Base-by-base conservation (phyloP, 1,140 invertebrate species). In the Rhysida immarginata region DNA sequence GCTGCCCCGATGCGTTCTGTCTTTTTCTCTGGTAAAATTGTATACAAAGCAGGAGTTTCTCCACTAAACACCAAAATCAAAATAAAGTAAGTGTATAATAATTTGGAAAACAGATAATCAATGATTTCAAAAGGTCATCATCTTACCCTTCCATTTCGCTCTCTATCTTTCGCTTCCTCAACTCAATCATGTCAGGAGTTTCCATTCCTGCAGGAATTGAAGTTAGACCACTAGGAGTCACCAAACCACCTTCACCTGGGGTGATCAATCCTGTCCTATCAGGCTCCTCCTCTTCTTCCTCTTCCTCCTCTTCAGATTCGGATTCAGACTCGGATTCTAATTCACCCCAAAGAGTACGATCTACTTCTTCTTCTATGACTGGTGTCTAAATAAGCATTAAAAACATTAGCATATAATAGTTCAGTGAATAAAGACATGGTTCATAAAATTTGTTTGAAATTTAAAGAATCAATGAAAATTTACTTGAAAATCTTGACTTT, bases 101-200 rank as follows among this genome's bases (percentile, higher is more conserved):
- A 26, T 16, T 35, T 35, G 29, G 16, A 35, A 35, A 8, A 35
- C n/a, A n/a, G n/a, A n/a, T n/a, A n/a, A n/a, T n/a, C n/a, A n/a
- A n/a, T n/a, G n/a, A n/a, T n/a, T n/a, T n/a, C n/a, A n/a, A n/a
- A n/a, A n/a, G n/a, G n/a, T 26, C 8, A 26, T 50, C 23, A 16
- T 66, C 70, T 67, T 71, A 84, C 82, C 89, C 88, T 70, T 97
- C 96, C 83, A 96, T 93, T 71, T 96, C 93, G 53, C 83, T 86
- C 71, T 97, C 95, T 58, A 96, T 92, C 65, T 95, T 92, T 69
- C 89, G 87, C 74, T 99, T 99, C 51, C 96, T 77, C 35, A 99
- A 74, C 71, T 99, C 96, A 67, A 99, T 98, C 50, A 91, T 91
- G 66, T 98, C 95, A 0, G 96, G 96, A 0, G 95, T 99, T 74